phyloP scores from a whole-genome alignment of 2,113 vertebrate species.

The Pandion haliaetus region DNA sequence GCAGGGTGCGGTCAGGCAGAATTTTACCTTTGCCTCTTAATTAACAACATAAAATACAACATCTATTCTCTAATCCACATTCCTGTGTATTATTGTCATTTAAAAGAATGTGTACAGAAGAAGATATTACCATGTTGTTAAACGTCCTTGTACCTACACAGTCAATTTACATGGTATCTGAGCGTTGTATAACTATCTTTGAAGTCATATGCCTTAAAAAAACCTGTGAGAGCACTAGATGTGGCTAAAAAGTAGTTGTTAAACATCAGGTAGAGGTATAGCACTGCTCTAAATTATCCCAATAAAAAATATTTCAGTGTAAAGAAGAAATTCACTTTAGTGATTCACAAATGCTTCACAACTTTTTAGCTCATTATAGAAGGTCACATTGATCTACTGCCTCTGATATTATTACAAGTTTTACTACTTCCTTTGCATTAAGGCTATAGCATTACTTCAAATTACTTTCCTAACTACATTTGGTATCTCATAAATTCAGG shows the following conservation, averaged over 20 bases:
- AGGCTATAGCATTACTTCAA: slow-evolving; percentile 23
- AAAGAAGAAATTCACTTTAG: slow-evolving; percentile 12
- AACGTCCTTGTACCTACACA: background rate
- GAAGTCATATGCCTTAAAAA: background rate
- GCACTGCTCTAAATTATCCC: background rate
- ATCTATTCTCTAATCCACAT: background rate
- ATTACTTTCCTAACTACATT: slow-evolving; percentile 55
- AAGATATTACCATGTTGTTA: background rate
- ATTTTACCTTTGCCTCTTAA: background rate
- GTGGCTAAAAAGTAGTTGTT: background rate
- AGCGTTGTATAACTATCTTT: background rate
- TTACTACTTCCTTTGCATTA: slow-evolving; percentile 39
- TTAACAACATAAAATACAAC: background rate
- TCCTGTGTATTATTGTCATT: background rate
- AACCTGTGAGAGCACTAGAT: background rate
- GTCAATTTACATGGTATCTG: background rate
- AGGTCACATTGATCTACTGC: slow-evolving; percentile 6
- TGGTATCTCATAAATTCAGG: slow-evolving; percentile 53
- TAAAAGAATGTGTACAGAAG: background rate
- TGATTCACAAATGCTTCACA: background rate
- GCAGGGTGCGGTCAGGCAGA: background rate
- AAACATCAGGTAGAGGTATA: background rate
- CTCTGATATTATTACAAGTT: slow-evolving; percentile 21
- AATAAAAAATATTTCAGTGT: slow-evolving; percentile 8
- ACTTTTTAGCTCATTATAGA: background rate